A percentile compares a stretch with the other conserved stretches of the same genome.
These are phyloP conservation scores for Dynastes grantii DNA, from an alignment of 2,888 invertebrate genomes.

Conservation along the genomic window DNA sequence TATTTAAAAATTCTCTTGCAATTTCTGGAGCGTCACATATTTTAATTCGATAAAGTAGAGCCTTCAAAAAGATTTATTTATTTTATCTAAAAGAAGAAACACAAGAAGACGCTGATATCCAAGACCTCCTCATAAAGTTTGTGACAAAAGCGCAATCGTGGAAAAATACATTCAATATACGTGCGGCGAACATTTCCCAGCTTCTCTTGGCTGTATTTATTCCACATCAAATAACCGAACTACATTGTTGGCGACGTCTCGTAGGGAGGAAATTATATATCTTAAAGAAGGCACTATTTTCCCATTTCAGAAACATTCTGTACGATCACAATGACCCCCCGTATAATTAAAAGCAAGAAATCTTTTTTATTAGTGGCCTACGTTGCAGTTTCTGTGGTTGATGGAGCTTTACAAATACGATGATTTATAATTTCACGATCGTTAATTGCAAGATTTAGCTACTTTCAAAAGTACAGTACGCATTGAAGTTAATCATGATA, in stretches of 20 bases:
- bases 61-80: conserved; percentile 17
- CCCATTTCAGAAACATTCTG: not conserved
- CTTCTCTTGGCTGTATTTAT: conserved; percentile 18
- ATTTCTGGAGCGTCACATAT: too few species aligned
- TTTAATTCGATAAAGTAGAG: too few species aligned
- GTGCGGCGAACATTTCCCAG: conserved; percentile 19
- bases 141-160: conserved; percentile 29
- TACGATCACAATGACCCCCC: not conserved
- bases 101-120: not conserved
- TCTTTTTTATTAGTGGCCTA: too few species aligned
- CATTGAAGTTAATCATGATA: too few species aligned
- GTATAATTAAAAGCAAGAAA: not conserved
- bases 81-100: not conserved
- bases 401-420: too few species aligned
- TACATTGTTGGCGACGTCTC: conserved; percentile 21
- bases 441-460: too few species aligned
- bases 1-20: too few species aligned
- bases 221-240: conserved; percentile 26
- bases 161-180: conserved; percentile 31
- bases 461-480: too few species aligned
- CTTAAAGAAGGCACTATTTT: conserved; percentile 5
- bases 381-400: not conserved
- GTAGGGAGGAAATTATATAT: not conserved
- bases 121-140: not conserved
- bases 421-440: too few species aligned